A percentile compares a stretch with the other conserved stretches of the same genome.
Evolutionary conservation across 2,888 invertebrate species (phyloP).

Genomic region (Phyllotreta striolata): DNA sequence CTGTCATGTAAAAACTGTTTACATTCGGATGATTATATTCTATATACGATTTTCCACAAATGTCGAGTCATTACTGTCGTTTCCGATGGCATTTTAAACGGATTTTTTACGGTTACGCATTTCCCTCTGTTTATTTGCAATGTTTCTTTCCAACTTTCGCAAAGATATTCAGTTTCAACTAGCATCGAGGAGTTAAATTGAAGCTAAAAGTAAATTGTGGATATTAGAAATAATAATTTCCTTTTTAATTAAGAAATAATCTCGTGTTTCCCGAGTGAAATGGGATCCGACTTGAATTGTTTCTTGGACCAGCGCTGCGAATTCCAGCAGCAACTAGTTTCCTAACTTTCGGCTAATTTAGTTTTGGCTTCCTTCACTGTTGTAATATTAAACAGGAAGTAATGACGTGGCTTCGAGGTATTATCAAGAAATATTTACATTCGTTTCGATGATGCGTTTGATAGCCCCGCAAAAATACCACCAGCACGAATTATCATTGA

Average conservation of each 20-base stretch:
- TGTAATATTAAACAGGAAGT: constrained; percentile 1
- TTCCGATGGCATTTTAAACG: no score
- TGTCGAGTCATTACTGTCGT: no score
- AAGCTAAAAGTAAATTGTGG: constrained; percentile 6
- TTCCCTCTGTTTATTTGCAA: no score
- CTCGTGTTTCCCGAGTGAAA: constrained; percentile 15
- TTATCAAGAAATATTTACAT: not conserved
- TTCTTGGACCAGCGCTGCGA: constrained; percentile 6
- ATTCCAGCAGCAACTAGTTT: constrained; percentile 16
- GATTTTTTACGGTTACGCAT: no score
- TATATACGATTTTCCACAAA: no score
- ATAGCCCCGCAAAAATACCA: no score
- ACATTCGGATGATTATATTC: no score
- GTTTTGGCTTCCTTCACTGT: constrained; percentile 5
- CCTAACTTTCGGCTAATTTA: constrained; percentile 17
- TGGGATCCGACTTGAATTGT: constrained; percentile 17
- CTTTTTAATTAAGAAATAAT: constrained; percentile 19
- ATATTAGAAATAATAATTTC: constrained; percentile 17
- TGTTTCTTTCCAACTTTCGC: no score
- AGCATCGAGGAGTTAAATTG: not conserved
- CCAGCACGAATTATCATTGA: no score
- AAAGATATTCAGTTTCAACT: no score
- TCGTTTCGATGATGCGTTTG: no score
- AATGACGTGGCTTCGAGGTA: constrained; percentile 6
- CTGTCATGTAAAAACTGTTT: no score